Conservation (phyloP, 2,113 vertebrate species). For the Progne subis region DNA sequence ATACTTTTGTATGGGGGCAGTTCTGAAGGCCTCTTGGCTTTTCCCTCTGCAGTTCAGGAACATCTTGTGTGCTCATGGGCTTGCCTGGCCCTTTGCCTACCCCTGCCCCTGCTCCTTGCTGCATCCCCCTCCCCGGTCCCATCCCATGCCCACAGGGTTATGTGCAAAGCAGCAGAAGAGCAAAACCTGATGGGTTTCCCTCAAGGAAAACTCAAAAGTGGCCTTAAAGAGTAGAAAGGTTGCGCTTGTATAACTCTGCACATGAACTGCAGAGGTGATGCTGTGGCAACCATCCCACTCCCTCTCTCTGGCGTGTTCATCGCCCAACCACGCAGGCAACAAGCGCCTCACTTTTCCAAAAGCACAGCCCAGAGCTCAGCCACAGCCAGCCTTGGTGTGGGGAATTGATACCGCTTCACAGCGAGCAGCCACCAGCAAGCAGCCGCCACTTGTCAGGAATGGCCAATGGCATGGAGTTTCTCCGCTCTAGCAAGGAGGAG, state of each 20-base stretch:
- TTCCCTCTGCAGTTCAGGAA: not conserved
- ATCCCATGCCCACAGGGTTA: rapidly evolving
- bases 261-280: not conserved
- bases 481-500: not conserved
- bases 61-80: rapidly evolving
- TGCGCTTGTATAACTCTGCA: not conserved
- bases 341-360: not conserved
- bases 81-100: not conserved
- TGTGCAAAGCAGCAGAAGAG: not conserved
- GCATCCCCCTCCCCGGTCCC: not conserved
- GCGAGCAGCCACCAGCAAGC: rapidly evolving
- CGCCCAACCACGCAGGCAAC: rapidly evolving
- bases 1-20: not conserved
- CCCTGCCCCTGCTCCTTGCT: not conserved
- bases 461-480: rapidly evolving
- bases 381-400: rapidly evolving
- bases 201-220: not conserved
- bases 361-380: not conserved
- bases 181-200: not conserved
- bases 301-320: not conserved
- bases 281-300: rapidly evolving
- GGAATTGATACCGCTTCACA: rapidly evolving
- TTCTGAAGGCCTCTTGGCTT: not conserved
- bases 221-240: not conserved
- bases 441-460: rapidly evolving